Base-by-base conservation (phyloP, 2,113 vertebrate species). In the Gorsachius goisagi region DNA sequence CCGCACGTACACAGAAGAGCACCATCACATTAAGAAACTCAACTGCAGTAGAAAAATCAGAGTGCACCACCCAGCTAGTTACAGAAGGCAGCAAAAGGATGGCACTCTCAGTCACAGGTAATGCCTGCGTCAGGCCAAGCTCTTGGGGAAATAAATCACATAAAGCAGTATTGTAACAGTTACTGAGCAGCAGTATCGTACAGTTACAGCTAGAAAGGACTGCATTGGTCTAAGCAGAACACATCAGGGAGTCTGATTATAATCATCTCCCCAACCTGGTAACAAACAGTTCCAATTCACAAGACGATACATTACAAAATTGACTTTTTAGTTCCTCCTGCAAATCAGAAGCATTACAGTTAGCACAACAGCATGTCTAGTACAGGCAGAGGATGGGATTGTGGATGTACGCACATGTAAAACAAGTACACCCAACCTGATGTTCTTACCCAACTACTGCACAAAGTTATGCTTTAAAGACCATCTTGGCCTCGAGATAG, bases 401-500 rank as follows among this genome's bases (percentile, higher is more conserved):
- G 28, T 6, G 41, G 72, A 67, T 28, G 23, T 4, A n/a, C 0
- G 0, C 41, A 45, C 2, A 0, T 15, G 21, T 15, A 33, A 52
- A 22, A 49, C 5, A 49, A 68, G 22, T 16, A 60, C 32, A 49
- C 10, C 14, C 33, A 56, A 30, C 14, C 59, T 22, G 14, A 66
- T 15, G 32, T 13, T 67, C 76, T 49, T 49, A 28, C 23, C 45
- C 53, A 60, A 6, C 14, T 12, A 37, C 13, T 21, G 32, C 47
- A 55, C 39, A 23, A 72, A 66, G 14, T 33, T 41, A 69, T 2
- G 7, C 33, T 71, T 67, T 55, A 49, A 49, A 55, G 18, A 76
- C 39, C n/a, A 15, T 3, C 8, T 1, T 35, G 30, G 59, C 35
- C 39, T 83, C 28, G 35, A 67, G 53, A 20, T 0, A 75, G 28